Evolutionary conservation across 23 tunicate species (phyloP).

Genomic region (Phallusia fumigata): DNA sequence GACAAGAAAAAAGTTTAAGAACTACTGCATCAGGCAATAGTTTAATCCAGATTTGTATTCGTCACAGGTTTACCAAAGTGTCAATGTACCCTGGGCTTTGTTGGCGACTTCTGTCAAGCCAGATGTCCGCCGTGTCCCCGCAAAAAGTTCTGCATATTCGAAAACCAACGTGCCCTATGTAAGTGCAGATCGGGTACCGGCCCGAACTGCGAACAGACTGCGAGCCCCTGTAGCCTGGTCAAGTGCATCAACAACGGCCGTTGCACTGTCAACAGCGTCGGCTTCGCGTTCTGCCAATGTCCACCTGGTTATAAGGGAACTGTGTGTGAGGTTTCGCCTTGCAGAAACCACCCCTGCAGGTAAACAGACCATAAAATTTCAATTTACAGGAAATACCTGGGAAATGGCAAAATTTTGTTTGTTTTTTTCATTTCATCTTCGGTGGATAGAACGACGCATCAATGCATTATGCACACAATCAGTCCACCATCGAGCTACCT

Average conservation of each 20-base stretch:
- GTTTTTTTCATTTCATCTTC: too few relatives aligned
- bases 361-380: not conserved
- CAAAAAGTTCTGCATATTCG: not conserved
- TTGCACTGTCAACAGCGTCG: not conserved
- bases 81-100: not conserved
- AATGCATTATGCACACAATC: too few relatives aligned
- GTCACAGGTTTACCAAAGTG: not conserved
- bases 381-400: not conserved
- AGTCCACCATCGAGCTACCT: too few relatives aligned
- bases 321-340: not conserved
- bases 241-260: slow-evolving; percentile 1
- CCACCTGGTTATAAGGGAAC: not conserved
- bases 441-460: too few relatives aligned
- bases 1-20: too few relatives aligned
- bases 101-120: slow-evolving; percentile 1
- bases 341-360: slow-evolving; percentile 8
- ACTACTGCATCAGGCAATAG: too few relatives aligned
- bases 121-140: not conserved
- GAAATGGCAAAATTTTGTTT: not conserved
- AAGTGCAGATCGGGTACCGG: not conserved
- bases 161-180: not conserved
- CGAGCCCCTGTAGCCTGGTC: not conserved
- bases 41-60: too few relatives aligned
- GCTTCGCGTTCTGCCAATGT: not conserved
- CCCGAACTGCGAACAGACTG: not conserved